Percentiles rank a stretch among this genome's conserved stretches.
Conservation (phyloP, 2,888 invertebrate genomes). For the Stegana nigrithorax region DNA sequence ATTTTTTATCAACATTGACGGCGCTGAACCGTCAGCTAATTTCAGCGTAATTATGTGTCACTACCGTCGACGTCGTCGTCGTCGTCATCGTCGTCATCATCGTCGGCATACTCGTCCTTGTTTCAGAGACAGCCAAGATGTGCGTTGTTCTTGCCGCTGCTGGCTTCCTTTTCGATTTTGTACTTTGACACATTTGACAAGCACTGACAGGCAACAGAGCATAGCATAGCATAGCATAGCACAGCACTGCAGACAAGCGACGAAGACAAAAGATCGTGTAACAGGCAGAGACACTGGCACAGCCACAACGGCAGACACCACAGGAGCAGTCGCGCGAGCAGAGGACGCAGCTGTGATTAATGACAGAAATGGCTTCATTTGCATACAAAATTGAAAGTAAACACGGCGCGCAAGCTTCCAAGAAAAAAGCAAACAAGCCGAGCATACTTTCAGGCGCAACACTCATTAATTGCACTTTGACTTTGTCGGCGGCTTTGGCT, state of each 20-base stretch:
- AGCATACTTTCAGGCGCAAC: background rate
- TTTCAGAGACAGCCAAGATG: too few relatives aligned
- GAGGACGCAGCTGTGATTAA: slow-evolving; percentile 11
- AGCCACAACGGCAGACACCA: background rate
- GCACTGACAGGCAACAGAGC: too few relatives aligned
- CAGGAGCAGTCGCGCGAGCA: background rate
- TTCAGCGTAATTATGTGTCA: slow-evolving; percentile 38
- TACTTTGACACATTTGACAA: background rate
- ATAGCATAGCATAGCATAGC: too few relatives aligned
- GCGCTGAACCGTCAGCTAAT: slow-evolving; percentile 38
- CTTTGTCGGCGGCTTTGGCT: too few relatives aligned
- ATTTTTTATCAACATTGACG: slow-evolving; percentile 4
- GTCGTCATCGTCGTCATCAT: background rate
- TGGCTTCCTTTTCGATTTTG: slow-evolving; percentile 8
- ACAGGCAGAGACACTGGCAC: too few relatives aligned
- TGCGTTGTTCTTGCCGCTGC: too few relatives aligned
- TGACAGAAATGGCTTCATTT: slow-evolving; percentile 48
- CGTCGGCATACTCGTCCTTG: too few relatives aligned
- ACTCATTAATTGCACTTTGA: slow-evolving; percentile 16
- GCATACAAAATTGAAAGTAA: slow-evolving; percentile 61
- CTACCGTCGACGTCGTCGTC: background rate
- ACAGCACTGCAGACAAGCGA: too few relatives aligned
- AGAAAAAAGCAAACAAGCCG: background rate
- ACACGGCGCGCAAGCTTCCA: slow-evolving; percentile 13
- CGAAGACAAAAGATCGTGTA: too few relatives aligned